Evolutionary conservation across 2,888 invertebrate genomes (phyloP).

Genomic region (Pegoplata infirma): DNA sequence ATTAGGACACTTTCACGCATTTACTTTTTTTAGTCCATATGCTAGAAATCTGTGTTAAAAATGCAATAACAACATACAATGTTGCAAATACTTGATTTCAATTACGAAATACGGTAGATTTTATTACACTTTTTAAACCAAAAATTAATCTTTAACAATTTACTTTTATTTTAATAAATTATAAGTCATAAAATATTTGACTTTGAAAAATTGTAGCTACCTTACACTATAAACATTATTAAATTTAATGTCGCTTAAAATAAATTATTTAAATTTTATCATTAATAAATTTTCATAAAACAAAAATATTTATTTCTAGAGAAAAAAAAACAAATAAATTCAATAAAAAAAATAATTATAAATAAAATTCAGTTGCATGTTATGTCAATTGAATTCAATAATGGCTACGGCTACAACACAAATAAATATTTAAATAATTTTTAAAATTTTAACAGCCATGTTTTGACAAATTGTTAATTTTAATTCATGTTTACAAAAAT

Average conservation of each 20-base stretch:
- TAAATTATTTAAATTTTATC: conserved; percentile 41
- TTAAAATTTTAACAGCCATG: conserved; percentile 45
- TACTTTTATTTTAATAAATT: neutral
- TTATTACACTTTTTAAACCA: no score
- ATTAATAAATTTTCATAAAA: conserved; percentile 15
- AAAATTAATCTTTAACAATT: neutral
- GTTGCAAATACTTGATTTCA: neutral
- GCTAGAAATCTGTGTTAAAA: no score
- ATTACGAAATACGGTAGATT: neutral
- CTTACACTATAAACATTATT: conserved; percentile 26
- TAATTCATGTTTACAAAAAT: conserved; percentile 42
- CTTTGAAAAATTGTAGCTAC: conserved; percentile 38
- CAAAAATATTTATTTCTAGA: no score
- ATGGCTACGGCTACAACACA: conserved; percentile 11
- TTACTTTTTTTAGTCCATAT: no score
- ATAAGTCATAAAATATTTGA: conserved; percentile 7
- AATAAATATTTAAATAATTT: conserved; percentile 39
- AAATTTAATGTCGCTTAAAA: conserved; percentile 28
- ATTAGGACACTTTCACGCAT: no score
- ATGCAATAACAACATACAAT: no score
- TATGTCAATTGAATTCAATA: conserved; percentile 31
- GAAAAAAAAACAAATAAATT: no score
- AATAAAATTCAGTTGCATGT: conserved; percentile 37
- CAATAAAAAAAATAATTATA: neutral
- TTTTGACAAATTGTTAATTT: conserved; percentile 59